Evolutionary conservation across 2,113 vertebrate species (phyloP).

Genomic region (Onychostruthus taczanowskii): DNA sequence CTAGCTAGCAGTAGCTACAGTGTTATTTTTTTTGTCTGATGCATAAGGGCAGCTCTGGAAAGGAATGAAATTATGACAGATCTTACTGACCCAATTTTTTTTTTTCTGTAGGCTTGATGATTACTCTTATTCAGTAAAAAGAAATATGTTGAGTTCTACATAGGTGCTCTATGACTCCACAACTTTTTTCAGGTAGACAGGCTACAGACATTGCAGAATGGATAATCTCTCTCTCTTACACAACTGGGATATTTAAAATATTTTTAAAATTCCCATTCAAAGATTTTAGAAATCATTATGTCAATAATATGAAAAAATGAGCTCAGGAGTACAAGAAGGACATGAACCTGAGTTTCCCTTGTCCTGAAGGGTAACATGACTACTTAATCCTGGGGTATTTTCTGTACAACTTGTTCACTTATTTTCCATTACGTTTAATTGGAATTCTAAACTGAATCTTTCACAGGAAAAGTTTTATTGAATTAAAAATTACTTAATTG

Average conservation of each 20-base stretch:
- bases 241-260: neutral
- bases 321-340: neutral
- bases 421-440: neutral
- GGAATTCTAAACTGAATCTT: neutral
- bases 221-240: neutral
- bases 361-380: neutral
- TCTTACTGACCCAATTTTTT: neutral
- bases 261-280: fast-evolving
- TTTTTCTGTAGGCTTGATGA: neutral
- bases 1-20: neutral
- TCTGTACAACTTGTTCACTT: neutral
- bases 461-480: neutral
- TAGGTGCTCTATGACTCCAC: fast-evolving
- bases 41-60: neutral
- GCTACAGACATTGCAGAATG: neutral
- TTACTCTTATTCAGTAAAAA: neutral
- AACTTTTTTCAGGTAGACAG: neutral
- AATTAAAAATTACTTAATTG: neutral
- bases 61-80: neutral
- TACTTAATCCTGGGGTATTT: neutral
- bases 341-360: neutral
- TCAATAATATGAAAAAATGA: neutral
- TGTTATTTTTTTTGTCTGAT: neutral
- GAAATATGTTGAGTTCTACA: neutral
- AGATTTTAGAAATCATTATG: neutral